phyloP scores from a whole-genome alignment of 2,113 vertebrate species.

The Rhodinocichla rosea region DNA sequence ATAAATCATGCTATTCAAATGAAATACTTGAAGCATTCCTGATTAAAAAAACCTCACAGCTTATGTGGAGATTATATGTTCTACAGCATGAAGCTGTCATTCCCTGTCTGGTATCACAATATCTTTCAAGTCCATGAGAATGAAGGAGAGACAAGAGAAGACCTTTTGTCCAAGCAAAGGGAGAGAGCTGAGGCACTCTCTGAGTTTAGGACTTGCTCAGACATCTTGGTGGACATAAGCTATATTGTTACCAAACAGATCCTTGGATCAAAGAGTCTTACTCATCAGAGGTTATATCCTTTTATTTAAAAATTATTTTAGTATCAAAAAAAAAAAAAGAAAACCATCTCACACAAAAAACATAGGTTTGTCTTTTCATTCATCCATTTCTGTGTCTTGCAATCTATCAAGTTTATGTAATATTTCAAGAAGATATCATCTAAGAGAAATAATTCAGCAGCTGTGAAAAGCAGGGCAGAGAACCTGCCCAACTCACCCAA shows the following conservation, averaged over 20 bases:
- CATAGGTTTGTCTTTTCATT: neutral
- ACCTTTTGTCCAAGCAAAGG: neutral
- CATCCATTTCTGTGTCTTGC: neutral
- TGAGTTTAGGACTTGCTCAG: neutral
- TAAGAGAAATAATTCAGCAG: neutral
- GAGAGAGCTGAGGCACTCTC: fast-evolving
- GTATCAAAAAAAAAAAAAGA: neutral
- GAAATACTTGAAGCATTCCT: neutral
- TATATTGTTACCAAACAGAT: neutral
- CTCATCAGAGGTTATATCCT: neutral
- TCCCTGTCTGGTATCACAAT: neutral
- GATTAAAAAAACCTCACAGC: neutral
- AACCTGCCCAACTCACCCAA: neutral
- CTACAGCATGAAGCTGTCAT: neutral
- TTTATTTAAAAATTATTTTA: neutral
- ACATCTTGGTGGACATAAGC: neutral
- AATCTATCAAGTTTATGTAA: neutral
- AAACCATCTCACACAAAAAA: neutral
- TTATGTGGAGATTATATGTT: neutral
- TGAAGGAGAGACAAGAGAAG: neutral
- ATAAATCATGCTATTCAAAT: neutral
- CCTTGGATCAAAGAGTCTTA: neutral
- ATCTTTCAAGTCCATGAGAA: neutral
- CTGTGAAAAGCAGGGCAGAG: neutral
- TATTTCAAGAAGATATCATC: neutral